Percentiles rank a stretch among this genome's conserved stretches.
Evolutionary conservation across 2,113 vertebrate species (phyloP).

Genomic region (Gymnocephalus cernua): DNA sequence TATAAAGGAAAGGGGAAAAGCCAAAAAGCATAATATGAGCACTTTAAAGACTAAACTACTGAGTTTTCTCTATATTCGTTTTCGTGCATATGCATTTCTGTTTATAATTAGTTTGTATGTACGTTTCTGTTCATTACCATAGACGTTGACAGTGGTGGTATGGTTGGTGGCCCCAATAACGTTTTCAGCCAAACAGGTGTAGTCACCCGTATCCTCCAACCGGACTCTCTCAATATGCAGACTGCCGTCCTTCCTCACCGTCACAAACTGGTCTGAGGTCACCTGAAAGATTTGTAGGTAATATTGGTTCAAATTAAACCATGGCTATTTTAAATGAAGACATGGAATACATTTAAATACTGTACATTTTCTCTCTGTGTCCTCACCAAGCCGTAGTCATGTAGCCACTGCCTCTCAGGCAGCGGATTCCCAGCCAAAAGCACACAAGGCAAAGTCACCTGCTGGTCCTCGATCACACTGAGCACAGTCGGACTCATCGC

Average conservation of each 20-base stretch:
- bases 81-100: rapidly evolving
- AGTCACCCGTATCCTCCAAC: constrained; percentile 90
- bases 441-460: constrained; percentile 92
- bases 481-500: constrained; percentile 89
- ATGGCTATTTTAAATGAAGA: not conserved
- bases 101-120: not conserved
- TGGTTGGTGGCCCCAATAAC: constrained; percentile 89
- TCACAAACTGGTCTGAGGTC: constrained; percentile 89
- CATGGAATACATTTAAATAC: not conserved
- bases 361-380: not conserved
- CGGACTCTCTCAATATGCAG: constrained; percentile 92
- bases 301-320: not conserved
- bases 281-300: constrained; percentile 81
- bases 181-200: constrained; percentile 93
- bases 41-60: not conserved
- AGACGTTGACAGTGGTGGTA: constrained; percentile 88
- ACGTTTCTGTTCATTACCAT: constrained; percentile 81
- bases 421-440: constrained; percentile 95
- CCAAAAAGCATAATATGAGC: too few relatives aligned
- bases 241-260: constrained; percentile 91
- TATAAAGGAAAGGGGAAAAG: too few relatives aligned
- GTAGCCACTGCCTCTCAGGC: constrained; percentile 94
- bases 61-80: not conserved
- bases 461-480: constrained; percentile 93
- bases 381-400: constrained; percentile 90